phyloP scores from a whole-genome alignment of 92 coral and sea anemone genomes.

The Nematostella vectensis region DNA sequence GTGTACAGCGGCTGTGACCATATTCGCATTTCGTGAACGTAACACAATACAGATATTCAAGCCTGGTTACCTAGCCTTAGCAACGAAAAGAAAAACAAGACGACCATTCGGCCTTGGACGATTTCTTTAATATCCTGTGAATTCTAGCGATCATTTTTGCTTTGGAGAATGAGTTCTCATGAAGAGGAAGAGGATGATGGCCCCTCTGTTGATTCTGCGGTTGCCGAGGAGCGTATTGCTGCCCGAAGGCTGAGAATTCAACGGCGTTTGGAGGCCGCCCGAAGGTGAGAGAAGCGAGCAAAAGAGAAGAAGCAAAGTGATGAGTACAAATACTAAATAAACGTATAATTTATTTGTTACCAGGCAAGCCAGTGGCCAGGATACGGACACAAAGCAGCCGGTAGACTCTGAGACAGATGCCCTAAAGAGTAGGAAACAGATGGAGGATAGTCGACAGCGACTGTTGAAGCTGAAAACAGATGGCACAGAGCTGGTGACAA shows the following conservation, averaged over 20 bases:
- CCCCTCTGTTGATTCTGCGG: constrained; percentile 88
- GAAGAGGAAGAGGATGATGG: constrained; percentile 98
- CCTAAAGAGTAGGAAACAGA: constrained; percentile 91
- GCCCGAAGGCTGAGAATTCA: constrained; percentile 95
- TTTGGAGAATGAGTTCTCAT: constrained; percentile 55
- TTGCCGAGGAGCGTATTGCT: constrained; percentile 94
- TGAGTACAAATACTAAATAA: too few relatives aligned
- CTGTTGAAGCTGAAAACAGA: constrained; percentile 87
- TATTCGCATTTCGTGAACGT: neutral
- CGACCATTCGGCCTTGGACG: neutral
- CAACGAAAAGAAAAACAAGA: constrained; percentile 6
- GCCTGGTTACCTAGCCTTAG: constrained; percentile 35
- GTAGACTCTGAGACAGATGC: constrained; percentile 96
- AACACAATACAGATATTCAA: neutral
- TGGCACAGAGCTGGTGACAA: constrained; percentile 94
- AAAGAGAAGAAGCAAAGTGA: neutral
- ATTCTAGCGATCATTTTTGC: neutral
- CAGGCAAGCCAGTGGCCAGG: constrained; percentile 92
- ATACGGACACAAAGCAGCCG: constrained; percentile 84
- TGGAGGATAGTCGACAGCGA: constrained; percentile 98
- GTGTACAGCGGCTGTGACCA: neutral
- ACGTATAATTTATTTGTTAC: too few relatives aligned
- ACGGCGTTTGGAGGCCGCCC: constrained; percentile 87
- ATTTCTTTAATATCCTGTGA: neutral
- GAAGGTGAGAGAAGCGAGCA: constrained; percentile 56